Base-by-base conservation (phyloP, 2,113 vertebrate genomes). In the Pseudopodoces humilis region DNA sequence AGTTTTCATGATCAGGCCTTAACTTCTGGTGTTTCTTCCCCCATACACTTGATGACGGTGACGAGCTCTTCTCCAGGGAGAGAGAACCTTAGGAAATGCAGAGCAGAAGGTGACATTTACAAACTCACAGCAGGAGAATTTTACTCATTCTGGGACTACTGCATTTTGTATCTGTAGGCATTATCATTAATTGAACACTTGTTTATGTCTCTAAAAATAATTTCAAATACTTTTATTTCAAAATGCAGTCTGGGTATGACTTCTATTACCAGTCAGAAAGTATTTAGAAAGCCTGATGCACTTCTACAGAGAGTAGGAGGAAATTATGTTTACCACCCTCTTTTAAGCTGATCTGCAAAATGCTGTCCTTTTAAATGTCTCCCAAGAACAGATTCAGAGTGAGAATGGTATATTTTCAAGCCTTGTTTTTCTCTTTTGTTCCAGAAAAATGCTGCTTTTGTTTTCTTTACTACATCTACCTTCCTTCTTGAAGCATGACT, bases 221-320 rank as follows among this genome's bases (percentile, higher is more conserved):
- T 68, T 90, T 62, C 14, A 94, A 77, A 55, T 50, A 44, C 28
- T 69, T 90, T 6, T 19, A 33, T 71, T 86, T 80, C 63, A 63
- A 82, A 89, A 88, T 62, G 30, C 12, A 3, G 11, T 50, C 39
- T 90, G 46, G 24, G 11, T 53, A 63, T 49, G 44, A 60, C 50
- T 91, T 91, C n/a, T 60, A 55, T 70, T 60, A 75, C 59, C n/a
- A 86, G 68, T 67, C 46, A 71, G 44, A 72, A 88, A 81, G 31
- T 41, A 70, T 63, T 75, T 90, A 86, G 47, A 86, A 11, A 58
- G 31, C 43, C 69, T 94, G 60, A 86, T 93, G 79, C 63, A 78
- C 44, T 93, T 94, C 65, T 78, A 74, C 22, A 83, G 83, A 65
- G 75, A 92, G 94, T 86, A 86, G 95, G 90, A 90, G 90, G 90